A percentile compares a stretch with the other conserved stretches of the same genome.
Evolutionary conservation across 2,888 invertebrate genomes (phyloP).

Genomic region (Chymomyza fuscimana): DNA sequence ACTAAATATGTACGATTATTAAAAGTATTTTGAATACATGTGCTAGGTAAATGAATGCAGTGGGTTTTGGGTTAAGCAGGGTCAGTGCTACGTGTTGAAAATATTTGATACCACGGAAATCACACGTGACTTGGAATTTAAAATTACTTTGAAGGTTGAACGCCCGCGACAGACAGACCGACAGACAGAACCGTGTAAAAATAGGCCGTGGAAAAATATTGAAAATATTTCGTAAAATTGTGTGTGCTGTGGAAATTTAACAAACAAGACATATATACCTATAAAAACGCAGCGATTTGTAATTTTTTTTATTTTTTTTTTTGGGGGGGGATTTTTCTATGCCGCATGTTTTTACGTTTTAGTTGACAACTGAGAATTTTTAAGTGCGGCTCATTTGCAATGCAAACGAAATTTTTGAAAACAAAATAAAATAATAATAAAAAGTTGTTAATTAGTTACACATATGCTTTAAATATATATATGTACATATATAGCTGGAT

Average conservation of each 20-base stretch:
- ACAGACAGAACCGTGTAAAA: background rate
- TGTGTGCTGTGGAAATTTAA: constrained; percentile 53
- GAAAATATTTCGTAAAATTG: constrained; percentile 51
- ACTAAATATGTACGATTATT: background rate
- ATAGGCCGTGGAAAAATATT: background rate
- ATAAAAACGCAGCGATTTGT: constrained; percentile 12
- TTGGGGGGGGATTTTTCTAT: background rate
- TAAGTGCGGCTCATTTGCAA: constrained; percentile 33
- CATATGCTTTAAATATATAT: constrained; percentile 28
- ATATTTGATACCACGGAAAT: background rate
- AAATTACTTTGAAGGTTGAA: background rate
- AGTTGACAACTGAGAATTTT: constrained; percentile 34
- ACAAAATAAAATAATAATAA: constrained; percentile 8
- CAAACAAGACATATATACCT: background rate
- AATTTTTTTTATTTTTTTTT: background rate
- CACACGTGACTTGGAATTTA: constrained; percentile 8
- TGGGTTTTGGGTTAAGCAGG: constrained; percentile 6
- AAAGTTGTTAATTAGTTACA: constrained; percentile 22
- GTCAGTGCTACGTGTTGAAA: background rate
- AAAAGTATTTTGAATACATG: background rate
- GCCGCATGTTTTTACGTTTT: constrained; percentile 8
- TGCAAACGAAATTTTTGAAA: constrained; percentile 41
- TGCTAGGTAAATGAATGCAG: background rate
- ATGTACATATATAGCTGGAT: constrained; percentile 5
- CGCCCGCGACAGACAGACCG: background rate